Conservation (phyloP, 2,797 vertebrate species). For the Centroberyx gerrardi region DNA sequence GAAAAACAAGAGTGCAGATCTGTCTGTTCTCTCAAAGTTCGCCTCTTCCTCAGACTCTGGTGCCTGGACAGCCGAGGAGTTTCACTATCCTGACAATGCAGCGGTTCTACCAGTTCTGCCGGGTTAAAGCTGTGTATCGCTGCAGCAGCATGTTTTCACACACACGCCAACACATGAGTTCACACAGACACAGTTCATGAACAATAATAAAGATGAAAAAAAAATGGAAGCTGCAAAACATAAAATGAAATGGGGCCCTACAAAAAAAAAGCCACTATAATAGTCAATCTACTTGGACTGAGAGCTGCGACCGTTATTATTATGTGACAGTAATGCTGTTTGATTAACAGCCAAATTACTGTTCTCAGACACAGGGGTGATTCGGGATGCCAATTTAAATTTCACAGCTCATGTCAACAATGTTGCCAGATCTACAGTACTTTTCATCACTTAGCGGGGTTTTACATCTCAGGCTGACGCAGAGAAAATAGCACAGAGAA, state of each 20-base stretch:
- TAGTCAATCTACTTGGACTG: not conserved
- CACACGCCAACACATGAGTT: not conserved
- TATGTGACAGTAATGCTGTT: not conserved
- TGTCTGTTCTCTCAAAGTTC: conserved; percentile 35
- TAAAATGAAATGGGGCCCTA: too few species aligned
- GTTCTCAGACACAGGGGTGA: not conserved
- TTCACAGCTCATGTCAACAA: not conserved
- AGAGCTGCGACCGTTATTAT: not conserved
- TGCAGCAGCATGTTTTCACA: not conserved
- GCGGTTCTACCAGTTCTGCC: not conserved
- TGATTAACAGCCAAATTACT: conserved; percentile 1
- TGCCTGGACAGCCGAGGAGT: conserved; percentile 18
- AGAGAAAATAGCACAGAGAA: conserved; percentile 23
- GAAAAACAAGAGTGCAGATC: conserved; percentile 51
- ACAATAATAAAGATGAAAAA: not conserved
- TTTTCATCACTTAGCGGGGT: not conserved
- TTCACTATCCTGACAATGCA: not conserved
- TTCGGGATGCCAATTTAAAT: not conserved
- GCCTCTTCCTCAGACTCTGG: conserved; percentile 35
- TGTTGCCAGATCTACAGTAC: not conserved
- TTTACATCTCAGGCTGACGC: not conserved
- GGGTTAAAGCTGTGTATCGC: not conserved
- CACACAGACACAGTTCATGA: too few species aligned
- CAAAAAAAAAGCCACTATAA: too few species aligned
- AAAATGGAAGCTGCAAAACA: not conserved